Conservation (phyloP, 2,797 vertebrate species). For the Myotis myotis region DNA sequence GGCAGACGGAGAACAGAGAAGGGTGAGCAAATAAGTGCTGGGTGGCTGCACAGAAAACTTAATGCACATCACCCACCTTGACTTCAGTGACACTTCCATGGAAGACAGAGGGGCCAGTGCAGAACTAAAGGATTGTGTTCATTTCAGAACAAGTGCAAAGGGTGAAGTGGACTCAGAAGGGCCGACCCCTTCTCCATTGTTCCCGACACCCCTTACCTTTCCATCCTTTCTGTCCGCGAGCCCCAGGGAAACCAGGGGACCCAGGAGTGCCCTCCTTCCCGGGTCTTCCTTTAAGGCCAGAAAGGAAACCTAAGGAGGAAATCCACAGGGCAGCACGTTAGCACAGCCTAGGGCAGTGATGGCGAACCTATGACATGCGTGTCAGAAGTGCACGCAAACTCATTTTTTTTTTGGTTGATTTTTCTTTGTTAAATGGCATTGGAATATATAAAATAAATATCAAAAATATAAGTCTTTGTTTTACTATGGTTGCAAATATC, state of each 20-base stretch:
- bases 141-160: neutral
- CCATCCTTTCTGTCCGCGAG: slow-evolving; percentile 85
- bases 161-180: neutral
- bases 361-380: no score
- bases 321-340: neutral
- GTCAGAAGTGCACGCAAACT: no score
- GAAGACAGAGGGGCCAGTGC: neutral
- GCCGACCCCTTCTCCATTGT: fast-evolving
- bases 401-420: no score
- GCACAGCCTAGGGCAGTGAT: neutral
- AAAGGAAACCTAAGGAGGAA: slow-evolving; percentile 77
- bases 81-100: fast-evolving
- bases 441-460: no score
- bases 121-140: neutral
- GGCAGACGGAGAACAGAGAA: neutral
- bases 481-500: no score
- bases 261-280: slow-evolving; percentile 82
- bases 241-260: slow-evolving; percentile 85
- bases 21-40: neutral
- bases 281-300: slow-evolving; percentile 80
- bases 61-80: neutral
- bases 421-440: no score
- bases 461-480: no score
- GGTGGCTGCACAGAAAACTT: no score
- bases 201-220: slow-evolving; percentile 83